Conservation (phyloP, 2,113 vertebrate genomes). For the Festucalex cinctus region DNA sequence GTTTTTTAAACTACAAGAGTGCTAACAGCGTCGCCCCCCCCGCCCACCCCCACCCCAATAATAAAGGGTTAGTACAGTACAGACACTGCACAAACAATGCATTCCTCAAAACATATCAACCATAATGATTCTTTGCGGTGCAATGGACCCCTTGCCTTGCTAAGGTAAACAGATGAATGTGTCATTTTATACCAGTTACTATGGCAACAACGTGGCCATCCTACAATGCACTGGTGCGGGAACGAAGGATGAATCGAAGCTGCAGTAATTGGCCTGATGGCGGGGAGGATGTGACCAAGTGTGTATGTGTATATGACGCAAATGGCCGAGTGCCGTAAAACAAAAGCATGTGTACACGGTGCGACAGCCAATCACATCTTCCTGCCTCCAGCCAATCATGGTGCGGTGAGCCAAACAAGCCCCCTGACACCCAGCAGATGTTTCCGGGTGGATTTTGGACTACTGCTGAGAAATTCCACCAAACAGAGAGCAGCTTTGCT, state of each 20-base stretch:
- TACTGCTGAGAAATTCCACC: background rate
- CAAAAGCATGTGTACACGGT: background rate
- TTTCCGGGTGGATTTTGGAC: slow-evolving; percentile 7
- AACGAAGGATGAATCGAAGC: slow-evolving; percentile 36
- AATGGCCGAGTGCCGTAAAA: slow-evolving; percentile 31
- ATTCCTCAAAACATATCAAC: background rate
- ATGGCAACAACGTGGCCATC: slow-evolving; percentile 38
- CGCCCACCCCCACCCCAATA: too few species aligned
- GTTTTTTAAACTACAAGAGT: too few species aligned
- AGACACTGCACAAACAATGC: background rate
- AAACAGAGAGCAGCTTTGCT: slow-evolving; percentile 6
- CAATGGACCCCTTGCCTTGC: background rate
- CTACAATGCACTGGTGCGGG: slow-evolving; percentile 46
- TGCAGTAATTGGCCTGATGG: slow-evolving; percentile 45
- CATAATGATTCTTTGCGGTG: background rate
- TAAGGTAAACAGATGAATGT: background rate
- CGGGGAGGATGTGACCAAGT: slow-evolving; percentile 2
- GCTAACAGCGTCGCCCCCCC: too few species aligned
- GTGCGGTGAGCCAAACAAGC: slow-evolving; percentile 12
- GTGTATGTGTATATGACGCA: slow-evolving; percentile 1
- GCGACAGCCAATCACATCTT: slow-evolving; percentile 24
- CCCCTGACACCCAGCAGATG: slow-evolving; percentile 18
- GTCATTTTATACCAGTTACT: slow-evolving; percentile 46
- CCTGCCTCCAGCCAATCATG: slow-evolving; percentile 26
- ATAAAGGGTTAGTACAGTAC: background rate